Conservation (phyloP, 1,140 invertebrate genomes). For the Druon quercuslanigerum region DNA sequence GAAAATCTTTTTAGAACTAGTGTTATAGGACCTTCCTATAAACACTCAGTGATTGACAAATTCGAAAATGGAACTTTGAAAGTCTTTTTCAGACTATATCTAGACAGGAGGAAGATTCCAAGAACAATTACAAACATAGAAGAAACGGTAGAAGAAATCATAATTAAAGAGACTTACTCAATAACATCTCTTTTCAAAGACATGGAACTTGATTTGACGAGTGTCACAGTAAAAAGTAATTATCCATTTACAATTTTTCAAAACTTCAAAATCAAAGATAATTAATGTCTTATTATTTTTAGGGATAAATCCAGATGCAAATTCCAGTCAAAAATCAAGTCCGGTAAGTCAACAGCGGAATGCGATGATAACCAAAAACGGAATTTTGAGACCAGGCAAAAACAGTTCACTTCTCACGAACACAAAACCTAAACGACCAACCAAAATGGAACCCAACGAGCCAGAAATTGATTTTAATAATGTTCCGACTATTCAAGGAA, state of each 20-base stretch:
- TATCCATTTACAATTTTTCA: constrained; percentile 53
- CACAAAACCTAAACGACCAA: constrained; percentile 72
- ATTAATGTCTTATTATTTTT: constrained; percentile 5
- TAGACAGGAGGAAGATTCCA: constrained; percentile 85
- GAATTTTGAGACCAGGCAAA: constrained; percentile 63
- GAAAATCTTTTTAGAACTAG: constrained; percentile 73
- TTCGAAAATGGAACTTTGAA: constrained; percentile 84
- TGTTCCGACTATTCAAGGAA: constrained; percentile 72
- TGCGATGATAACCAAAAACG: constrained; percentile 73
- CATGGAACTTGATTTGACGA: constrained; percentile 81
- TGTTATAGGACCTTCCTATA: constrained; percentile 79
- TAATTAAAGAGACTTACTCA: constrained; percentile 81
- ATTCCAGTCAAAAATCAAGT: constrained; percentile 57
- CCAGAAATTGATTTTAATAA: constrained; percentile 70
- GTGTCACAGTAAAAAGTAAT: constrained; percentile 80
- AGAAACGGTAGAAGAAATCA: constrained; percentile 80
- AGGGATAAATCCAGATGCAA: constrained; percentile 64
- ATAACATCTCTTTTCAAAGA: constrained; percentile 80
- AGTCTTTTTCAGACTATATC: constrained; percentile 84
- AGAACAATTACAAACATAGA: constrained; percentile 81
- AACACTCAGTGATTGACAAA: constrained; percentile 80
- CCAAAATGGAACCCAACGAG: constrained; percentile 67
- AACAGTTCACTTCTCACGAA: constrained; percentile 68
- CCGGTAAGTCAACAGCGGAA: constrained; percentile 61
- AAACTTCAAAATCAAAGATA: background rate